Conservation (phyloP, 1,140 invertebrate genomes). For the Neuroterus valhalla region DNA sequence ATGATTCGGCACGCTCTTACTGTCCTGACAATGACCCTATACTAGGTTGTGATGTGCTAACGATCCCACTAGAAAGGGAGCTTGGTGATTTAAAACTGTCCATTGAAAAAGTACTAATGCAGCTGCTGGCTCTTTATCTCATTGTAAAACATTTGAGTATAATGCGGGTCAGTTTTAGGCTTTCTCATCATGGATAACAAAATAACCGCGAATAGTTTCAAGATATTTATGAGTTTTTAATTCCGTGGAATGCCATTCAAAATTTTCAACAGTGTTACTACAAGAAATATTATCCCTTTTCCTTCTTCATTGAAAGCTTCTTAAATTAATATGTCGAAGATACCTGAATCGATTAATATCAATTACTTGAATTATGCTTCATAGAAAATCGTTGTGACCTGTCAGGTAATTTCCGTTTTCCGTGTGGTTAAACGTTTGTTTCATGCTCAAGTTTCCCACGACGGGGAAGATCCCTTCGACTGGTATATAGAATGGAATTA, state of each 20-base stretch:
- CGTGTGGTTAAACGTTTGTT: constrained; percentile 25
- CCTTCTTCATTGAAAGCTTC: too few species aligned
- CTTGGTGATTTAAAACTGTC: constrained; percentile 8
- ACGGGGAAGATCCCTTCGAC: constrained; percentile 2
- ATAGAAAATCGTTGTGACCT: background rate
- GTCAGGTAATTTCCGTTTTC: constrained; percentile 11
- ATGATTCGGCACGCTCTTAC: constrained; percentile 55
- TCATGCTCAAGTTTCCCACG: constrained; percentile 16
- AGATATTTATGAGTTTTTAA: too few species aligned
- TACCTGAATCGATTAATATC: background rate
- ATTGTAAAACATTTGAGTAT: too few species aligned
- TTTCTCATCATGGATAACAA: too few species aligned
- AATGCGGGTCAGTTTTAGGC: too few species aligned
- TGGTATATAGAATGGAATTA: constrained; percentile 21
- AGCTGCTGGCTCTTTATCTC: constrained; percentile 9
- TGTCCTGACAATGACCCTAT: constrained; percentile 55
- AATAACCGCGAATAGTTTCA: background rate
- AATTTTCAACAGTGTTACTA: too few species aligned
- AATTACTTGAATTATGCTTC: background rate
- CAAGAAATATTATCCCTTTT: too few species aligned
- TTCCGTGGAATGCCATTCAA: too few species aligned
- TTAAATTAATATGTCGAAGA: too few species aligned
- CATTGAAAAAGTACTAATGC: constrained; percentile 12
- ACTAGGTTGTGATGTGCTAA: constrained; percentile 42
- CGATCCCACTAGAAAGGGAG: constrained; percentile 1